Base-by-base conservation (phyloP, 2,113 vertebrate species). In the Stigmatopora argus region DNA sequence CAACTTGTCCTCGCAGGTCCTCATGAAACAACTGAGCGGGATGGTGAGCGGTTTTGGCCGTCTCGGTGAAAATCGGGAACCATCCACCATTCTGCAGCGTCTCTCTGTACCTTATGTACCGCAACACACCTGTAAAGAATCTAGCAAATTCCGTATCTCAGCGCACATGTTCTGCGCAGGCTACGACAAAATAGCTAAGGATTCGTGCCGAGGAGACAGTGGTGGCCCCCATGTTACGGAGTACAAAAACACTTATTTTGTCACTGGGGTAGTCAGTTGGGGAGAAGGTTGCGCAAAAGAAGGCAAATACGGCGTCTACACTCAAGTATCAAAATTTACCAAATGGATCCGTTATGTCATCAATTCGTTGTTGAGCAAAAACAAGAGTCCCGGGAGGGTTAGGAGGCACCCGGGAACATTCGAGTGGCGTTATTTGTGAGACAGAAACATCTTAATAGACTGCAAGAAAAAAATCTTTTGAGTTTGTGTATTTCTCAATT, bases 251-350 rank as follows among this genome's bases (percentile, higher is more conserved):
- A 96, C 94, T 3, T 92, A 92, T 34, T 99, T 93, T 2, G 68
- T 96, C 64, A 97, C 96, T 0, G 96, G 96, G 1, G 84, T 99
- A 1, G 93, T 98, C 74, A 98, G 96, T 87, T 98, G 96, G 96
- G 96, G 96, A 0, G 96, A 99, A 81, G 96, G 96, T 0, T 98
- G 96, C 4, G 95, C 95, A 0, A 90, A 85, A 19, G 87, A 90
- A 56, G 94, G 92, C 0, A 99, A 98, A 76, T 99, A 92, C 0
- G 96, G 96, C 0, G 4, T 99, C 75, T 99, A 99, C 78, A 98
- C 96, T 0, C 94, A 95, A 73, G 90, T 97, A 65, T 93, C 94
- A 38, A 91, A 86, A 69, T 96, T 92, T 85, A 85, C 93, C 76
- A 47, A 0, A 2, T 99, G 95, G 95, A 92, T 98, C 11, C 86